A percentile compares a stretch with the other conserved stretches of the same genome.
Evolutionary conservation across 1,140 invertebrate species (phyloP).

Genomic region (Drosophila kohkoa): DNA sequence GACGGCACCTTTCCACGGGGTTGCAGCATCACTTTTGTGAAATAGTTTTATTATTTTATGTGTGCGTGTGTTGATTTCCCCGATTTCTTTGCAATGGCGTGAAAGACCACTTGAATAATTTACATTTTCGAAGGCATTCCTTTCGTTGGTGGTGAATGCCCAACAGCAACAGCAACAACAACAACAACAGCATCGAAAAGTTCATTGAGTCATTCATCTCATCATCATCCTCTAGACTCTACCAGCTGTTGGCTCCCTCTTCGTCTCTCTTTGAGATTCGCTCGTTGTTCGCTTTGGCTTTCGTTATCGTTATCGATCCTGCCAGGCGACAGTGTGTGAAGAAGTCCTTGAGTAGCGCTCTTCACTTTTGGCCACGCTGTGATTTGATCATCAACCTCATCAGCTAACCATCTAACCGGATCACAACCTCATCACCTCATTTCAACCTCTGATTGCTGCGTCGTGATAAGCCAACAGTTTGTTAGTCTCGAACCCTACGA

Average conservation of each 20-base stretch:
- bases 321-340: conserved; percentile 70
- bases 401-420: background rate
- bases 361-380: conserved; percentile 46
- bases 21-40: conserved; percentile 45
- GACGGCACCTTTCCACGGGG: conserved; percentile 26
- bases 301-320: conserved; percentile 55
- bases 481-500: too few relatives aligned
- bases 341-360: conserved; percentile 60
- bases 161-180: conserved; percentile 1
- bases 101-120: conserved; percentile 81
- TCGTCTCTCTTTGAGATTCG: background rate
- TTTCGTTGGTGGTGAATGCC: conserved; percentile 51
- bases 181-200: background rate
- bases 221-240: conserved; percentile 6
- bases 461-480: background rate
- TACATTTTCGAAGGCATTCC: conserved; percentile 51
- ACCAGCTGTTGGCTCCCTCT: conserved; percentile 32
- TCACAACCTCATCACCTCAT: background rate
- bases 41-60: conserved; percentile 55
- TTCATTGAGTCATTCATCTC: background rate
- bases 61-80: background rate
- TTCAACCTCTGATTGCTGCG: background rate
- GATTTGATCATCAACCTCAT: conserved; percentile 16
- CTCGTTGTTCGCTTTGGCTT: too few relatives aligned
- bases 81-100: conserved; percentile 51